Evolutionary conservation across 2,888 invertebrate species (phyloP).

Genomic region (Papilio gigon): DNA sequence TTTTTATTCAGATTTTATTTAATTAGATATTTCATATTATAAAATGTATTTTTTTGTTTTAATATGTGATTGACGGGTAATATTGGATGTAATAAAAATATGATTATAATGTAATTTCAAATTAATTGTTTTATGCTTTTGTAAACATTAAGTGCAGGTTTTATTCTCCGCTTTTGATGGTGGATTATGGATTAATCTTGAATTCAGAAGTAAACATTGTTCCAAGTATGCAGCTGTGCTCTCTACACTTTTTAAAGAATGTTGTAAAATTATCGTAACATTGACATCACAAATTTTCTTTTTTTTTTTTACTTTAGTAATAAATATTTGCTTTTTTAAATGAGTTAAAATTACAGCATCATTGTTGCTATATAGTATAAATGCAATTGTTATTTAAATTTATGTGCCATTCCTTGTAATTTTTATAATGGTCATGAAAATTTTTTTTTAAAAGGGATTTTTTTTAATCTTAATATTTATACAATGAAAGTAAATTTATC

Average conservation of each 20-base stretch:
- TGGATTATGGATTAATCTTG: neutral
- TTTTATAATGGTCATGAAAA: constrained; percentile 13
- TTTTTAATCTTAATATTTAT: neutral
- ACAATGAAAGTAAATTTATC: neutral
- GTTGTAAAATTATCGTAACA: constrained; percentile 1
- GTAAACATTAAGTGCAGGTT: neutral
- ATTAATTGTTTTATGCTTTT: neutral
- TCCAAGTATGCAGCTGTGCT: neutral
- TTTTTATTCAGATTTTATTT: neutral
- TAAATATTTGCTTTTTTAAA: neutral
- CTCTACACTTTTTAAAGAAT: constrained; percentile 1
- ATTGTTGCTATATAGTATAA: neutral
- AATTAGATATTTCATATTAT: neutral
- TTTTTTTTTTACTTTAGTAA: neutral
- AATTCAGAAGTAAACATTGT: neutral
- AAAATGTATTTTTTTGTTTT: neutral
- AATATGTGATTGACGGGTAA: neutral
- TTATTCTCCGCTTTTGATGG: neutral
- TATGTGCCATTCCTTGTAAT: constrained; percentile 29
- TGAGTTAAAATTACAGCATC: neutral
- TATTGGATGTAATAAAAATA: neutral
- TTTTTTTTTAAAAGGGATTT: neutral
- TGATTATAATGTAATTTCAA: neutral
- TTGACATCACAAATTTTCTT: constrained; percentile 9
- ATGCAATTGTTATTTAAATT: constrained; percentile 23